These are phyloP conservation scores for Paguma larvata DNA, from an alignment of 2,797 vertebrate species.

Conservation along the genomic window DNA sequence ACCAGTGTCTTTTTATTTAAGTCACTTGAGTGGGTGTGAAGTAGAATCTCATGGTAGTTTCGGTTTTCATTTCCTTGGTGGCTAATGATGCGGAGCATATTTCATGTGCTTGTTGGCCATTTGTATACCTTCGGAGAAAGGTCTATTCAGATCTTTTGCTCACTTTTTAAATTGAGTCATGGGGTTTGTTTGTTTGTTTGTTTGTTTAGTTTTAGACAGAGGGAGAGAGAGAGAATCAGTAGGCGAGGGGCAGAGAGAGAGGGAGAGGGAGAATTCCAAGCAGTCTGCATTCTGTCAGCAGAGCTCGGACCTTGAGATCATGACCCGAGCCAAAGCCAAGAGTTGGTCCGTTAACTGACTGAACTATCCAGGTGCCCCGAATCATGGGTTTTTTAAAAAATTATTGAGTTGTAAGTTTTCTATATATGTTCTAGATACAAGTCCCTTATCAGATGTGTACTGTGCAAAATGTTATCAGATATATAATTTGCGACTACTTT, in stretches of 20 bases:
- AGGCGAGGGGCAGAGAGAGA: no score
- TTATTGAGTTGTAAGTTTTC: background rate
- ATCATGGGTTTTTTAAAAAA: background rate
- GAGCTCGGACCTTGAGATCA: no score
- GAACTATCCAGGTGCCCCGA: no score
- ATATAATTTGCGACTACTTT: background rate
- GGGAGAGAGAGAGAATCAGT: no score
- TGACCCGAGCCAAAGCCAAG: no score
- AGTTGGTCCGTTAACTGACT: no score
- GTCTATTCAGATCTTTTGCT: background rate
- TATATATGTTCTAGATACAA: background rate
- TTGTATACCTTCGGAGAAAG: background rate
- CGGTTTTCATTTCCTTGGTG: background rate
- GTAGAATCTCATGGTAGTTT: background rate
- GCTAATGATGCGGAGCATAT: background rate
- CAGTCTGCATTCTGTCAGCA: no score
- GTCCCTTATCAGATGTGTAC: background rate
- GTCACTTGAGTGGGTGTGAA: background rate
- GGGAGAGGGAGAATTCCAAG: no score
- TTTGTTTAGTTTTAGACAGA: no score
- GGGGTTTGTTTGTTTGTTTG: no score
- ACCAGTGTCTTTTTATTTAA: background rate
- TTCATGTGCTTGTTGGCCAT: background rate
- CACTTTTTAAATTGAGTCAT: background rate
- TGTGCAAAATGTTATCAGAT: background rate